Conservation (phyloP, 2,888 invertebrate species). For the Campoplex capitator region DNA sequence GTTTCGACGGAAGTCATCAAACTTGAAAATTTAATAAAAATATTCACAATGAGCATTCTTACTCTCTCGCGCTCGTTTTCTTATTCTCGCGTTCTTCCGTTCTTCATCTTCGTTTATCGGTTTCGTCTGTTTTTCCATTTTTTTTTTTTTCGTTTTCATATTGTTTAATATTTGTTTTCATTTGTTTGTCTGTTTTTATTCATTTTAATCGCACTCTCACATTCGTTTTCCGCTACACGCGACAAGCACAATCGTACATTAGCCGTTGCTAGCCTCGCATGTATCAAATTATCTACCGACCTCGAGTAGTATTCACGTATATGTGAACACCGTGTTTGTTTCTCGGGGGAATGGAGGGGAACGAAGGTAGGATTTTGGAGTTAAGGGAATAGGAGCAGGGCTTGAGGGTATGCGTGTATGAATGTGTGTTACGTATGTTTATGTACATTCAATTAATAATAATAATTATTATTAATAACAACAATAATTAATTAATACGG, state of each 20-base stretch:
- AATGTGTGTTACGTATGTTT: slow-evolving; percentile 81
- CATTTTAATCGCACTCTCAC: slow-evolving; percentile 67
- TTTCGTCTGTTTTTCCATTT: slow-evolving; percentile 60
- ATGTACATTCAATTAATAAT: slow-evolving; percentile 84
- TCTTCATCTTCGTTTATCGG: slow-evolving; percentile 78
- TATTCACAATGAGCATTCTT: slow-evolving; percentile 85
- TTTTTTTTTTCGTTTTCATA: slow-evolving; percentile 57
- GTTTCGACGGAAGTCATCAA: slow-evolving; percentile 84
- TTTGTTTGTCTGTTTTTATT: slow-evolving; percentile 43
- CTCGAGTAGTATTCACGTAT: slow-evolving; percentile 61
- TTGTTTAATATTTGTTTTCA: slow-evolving; percentile 40
- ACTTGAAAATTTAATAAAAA: slow-evolving; percentile 85
- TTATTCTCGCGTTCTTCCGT: slow-evolving; percentile 68
- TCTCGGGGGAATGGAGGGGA: slow-evolving; percentile 23
- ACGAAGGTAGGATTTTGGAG: slow-evolving; percentile 8
- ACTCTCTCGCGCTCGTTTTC: slow-evolving; percentile 78
- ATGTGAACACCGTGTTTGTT: slow-evolving; percentile 65
- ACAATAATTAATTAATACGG: slow-evolving; percentile 84
- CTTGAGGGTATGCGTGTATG: slow-evolving; percentile 72
- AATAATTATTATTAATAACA: slow-evolving; percentile 84
- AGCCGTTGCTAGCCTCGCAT: slow-evolving; percentile 64
- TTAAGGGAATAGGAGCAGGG: not conserved
- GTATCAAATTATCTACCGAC: slow-evolving; percentile 68
- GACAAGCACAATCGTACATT: slow-evolving; percentile 65
- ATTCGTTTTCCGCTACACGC: slow-evolving; percentile 71